A percentile compares a stretch with the other conserved stretches of the same genome.
These are phyloP conservation scores for Carpatolechia fugitivella DNA, from an alignment of 2,888 invertebrate genomes.

Conservation along the genomic window DNA sequence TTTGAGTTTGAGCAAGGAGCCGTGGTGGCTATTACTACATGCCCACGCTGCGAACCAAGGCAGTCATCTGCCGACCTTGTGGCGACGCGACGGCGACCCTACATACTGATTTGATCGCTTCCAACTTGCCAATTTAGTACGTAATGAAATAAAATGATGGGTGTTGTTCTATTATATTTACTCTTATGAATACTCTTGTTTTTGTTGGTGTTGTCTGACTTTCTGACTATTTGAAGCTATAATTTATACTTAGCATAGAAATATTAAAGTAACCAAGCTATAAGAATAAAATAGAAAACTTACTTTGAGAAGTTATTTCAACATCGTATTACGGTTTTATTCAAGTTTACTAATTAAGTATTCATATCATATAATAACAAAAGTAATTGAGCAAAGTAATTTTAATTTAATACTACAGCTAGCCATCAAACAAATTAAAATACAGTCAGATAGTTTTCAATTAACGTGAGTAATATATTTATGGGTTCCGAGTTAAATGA, in stretches of 20 bases:
- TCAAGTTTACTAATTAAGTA: too few relatives aligned
- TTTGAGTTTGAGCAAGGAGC: not conserved
- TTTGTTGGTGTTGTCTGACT: conserved; percentile 38
- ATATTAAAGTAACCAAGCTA: too few relatives aligned
- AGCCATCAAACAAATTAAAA: conserved; percentile 31
- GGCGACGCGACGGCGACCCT: not conserved
- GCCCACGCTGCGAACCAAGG: conserved; percentile 42
- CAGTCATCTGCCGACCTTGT: conserved; percentile 1
- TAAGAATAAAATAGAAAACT: too few relatives aligned
- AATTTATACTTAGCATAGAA: too few relatives aligned
- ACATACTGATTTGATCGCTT: not conserved
- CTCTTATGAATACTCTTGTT: too few relatives aligned
- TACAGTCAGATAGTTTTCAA: conserved; percentile 13
- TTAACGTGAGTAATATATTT: not conserved
- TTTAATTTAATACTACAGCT: too few relatives aligned
- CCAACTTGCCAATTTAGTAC: not conserved
- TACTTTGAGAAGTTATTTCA: too few relatives aligned
- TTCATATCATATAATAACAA: too few relatives aligned
- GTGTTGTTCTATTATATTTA: too few relatives aligned
- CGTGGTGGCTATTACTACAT: conserved; percentile 17
- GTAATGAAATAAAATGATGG: not conserved
- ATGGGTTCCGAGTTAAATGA: not conserved
- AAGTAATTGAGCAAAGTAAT: too few relatives aligned
- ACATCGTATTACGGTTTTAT: too few relatives aligned
- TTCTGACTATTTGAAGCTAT: too few relatives aligned